Evolutionary conservation across 2,888 invertebrate genomes (phyloP).

Genomic region (Rhyacophila evoluta): DNA sequence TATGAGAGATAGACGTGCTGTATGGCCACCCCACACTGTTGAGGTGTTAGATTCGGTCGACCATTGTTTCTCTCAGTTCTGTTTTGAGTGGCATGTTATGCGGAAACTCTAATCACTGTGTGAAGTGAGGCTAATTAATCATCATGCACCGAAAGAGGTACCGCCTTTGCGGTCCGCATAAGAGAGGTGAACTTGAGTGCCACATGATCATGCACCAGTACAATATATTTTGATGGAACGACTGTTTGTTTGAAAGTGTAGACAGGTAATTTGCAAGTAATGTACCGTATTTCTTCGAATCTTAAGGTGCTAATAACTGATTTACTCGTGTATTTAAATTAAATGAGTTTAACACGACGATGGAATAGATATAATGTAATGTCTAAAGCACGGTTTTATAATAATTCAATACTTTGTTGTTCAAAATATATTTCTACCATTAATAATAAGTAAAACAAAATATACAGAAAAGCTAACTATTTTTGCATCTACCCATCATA

Average conservation of each 20-base stretch:
- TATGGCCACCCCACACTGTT: not conserved
- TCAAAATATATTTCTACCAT: too few species aligned
- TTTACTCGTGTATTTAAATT: not conserved
- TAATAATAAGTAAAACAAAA: too few species aligned
- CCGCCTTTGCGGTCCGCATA: constrained; percentile 34
- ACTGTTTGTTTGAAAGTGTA: not conserved
- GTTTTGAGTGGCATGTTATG: constrained; percentile 41
- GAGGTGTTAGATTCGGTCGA: constrained; percentile 31
- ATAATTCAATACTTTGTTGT: too few species aligned
- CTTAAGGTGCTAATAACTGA: not conserved
- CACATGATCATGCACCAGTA: not conserved
- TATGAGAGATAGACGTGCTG: not conserved
- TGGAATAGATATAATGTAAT: too few species aligned
- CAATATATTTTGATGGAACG: not conserved
- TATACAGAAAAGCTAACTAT: too few species aligned
- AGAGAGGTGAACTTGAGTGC: not conserved
- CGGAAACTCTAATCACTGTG: constrained; percentile 49
- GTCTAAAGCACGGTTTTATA: too few species aligned
- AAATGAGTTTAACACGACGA: too few species aligned
- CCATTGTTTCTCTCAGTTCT: constrained; percentile 23
- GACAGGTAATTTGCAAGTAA: not conserved
- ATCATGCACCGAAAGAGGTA: constrained; percentile 41
- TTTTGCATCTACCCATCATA: too few species aligned
- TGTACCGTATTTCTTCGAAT: too few species aligned
- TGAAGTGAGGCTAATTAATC: constrained; percentile 50